Evolutionary conservation across 2,797 vertebrate genomes (phyloP).

Genomic region (Leptoclinus maculatus): DNA sequence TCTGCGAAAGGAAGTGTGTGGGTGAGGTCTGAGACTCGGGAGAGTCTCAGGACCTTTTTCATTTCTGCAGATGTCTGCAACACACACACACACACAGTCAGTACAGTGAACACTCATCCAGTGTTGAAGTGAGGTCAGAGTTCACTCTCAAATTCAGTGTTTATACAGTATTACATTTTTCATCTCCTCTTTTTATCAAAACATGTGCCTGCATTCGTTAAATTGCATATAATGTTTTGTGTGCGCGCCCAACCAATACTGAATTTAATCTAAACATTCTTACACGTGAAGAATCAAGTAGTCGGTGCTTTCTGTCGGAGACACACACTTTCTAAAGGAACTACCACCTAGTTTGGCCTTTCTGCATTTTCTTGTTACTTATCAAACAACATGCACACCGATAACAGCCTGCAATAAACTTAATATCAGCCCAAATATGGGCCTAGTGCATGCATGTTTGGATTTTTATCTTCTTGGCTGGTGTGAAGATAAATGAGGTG

Average conservation of each 20-base stretch:
- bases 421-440: not conserved
- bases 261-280: not conserved
- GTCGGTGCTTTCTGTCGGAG: not conserved
- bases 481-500: not conserved
- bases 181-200: not conserved
- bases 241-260: not conserved
- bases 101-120: slow-evolving; percentile 8
- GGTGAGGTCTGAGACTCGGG: slow-evolving; percentile 70
- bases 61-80: slow-evolving; percentile 78
- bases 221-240: not conserved
- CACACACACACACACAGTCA: slow-evolving; percentile 24
- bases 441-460: not conserved
- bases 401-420: not conserved
- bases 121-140: slow-evolving; percentile 30
- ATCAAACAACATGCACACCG: not conserved
- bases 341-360: not conserved
- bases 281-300: not conserved
- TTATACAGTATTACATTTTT: slow-evolving; percentile 10
- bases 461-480: not conserved
- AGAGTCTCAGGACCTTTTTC: slow-evolving; percentile 73
- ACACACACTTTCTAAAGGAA: not conserved
- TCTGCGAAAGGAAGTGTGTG: slow-evolving; percentile 72
- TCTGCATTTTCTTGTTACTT: not conserved
- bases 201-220: not conserved
- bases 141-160: slow-evolving; percentile 19